These are phyloP conservation scores for Zaprionus gabonicus DNA, from an alignment of 1,140 invertebrate genomes.

Conservation along the genomic window DNA sequence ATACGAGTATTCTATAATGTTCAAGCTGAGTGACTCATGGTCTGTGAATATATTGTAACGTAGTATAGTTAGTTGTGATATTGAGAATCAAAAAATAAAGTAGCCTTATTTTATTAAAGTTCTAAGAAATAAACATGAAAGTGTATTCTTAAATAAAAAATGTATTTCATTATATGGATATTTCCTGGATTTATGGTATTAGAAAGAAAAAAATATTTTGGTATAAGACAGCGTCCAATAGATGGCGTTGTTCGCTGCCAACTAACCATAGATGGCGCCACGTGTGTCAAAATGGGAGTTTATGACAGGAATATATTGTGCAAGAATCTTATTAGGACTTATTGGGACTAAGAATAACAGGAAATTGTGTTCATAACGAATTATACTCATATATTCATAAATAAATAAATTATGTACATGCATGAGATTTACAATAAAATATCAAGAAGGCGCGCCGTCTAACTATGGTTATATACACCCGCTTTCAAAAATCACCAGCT, in stretches of 20 bases:
- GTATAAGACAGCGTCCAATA: background rate
- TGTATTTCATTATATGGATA: no score
- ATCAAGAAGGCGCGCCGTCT: background rate
- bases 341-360: no score
- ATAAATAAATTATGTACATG: constrained; percentile 26
- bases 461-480: constrained; percentile 36
- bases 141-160: no score
- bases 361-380: background rate
- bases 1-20: background rate
- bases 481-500: background rate
- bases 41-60: background rate
- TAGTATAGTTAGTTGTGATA: background rate
- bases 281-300: background rate
- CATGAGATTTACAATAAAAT: constrained; percentile 23
- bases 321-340: background rate
- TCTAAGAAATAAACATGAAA: no score
- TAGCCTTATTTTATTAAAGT: no score
- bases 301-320: background rate
- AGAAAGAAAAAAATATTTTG: background rate
- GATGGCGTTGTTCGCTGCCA: background rate
- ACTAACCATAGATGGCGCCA: constrained; percentile 21
- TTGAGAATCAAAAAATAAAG: no score
- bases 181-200: background rate
- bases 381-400: background rate
- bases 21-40: background rate